These are phyloP conservation scores for Halisarca cf. caerulea DNA, from an alignment of 37 sponge, comb jelly and placozoan genomes.

Conservation along the genomic window DNA sequence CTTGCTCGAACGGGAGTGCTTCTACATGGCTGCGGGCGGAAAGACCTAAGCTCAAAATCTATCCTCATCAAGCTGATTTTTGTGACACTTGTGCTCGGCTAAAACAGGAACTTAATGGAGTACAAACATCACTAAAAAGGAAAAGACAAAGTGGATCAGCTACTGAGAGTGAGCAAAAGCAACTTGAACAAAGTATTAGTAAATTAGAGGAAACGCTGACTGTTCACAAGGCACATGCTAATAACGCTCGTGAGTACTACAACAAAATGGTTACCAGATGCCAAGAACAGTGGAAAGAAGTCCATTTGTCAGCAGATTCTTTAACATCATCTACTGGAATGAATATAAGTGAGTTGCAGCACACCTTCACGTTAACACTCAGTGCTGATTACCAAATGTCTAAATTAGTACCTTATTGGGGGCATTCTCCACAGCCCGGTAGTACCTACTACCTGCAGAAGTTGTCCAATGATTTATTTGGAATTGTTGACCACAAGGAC, in stretches of 20 bases:
- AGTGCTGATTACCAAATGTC: conserved; percentile 48
- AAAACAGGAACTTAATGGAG: conserved; percentile 15
- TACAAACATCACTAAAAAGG: conserved; percentile 16
- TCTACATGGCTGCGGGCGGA: conserved; percentile 27
- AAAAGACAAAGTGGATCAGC: conserved; percentile 26
- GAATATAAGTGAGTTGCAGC: no score
- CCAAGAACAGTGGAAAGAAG: conserved; percentile 32
- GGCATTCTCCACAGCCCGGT: not conserved
- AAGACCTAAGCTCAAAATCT: conserved; percentile 36
- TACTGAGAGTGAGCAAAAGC: not conserved
- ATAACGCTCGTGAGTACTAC: conserved; percentile 37
- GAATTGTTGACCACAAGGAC: not conserved
- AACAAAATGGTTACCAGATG: conserved; percentile 30
- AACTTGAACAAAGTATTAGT: conserved; percentile 17
- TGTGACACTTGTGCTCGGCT: conserved; percentile 42
- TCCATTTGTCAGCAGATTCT: not conserved
- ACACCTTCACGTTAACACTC: conserved; percentile 12
- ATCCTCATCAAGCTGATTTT: conserved; percentile 46
- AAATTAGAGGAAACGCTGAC: not conserved
- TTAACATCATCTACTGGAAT: not conserved
- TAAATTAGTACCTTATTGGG: conserved; percentile 38
- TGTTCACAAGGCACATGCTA: conserved; percentile 15
- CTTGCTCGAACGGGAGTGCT: conserved; percentile 20
- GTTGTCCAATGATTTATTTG: not conserved
- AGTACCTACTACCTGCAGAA: conserved; percentile 37